Evolutionary conservation across 2,888 invertebrate genomes (phyloP), one percentile per base, ranked within the genome.

Genomic region (Tiliacea citrago): DNA sequence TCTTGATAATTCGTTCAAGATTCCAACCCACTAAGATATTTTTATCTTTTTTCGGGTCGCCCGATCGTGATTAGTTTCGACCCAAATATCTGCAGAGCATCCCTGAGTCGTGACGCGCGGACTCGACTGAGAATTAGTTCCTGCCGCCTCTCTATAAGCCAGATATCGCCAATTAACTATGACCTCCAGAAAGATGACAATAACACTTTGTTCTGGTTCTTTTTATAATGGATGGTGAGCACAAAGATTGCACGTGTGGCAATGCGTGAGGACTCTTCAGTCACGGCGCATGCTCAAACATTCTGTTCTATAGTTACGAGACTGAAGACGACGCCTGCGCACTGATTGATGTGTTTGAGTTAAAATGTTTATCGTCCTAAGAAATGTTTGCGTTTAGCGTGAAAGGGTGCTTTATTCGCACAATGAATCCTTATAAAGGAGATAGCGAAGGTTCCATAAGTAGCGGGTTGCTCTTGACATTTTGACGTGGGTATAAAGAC

Each of bases 41-140:
- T 66, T 57, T 42, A 51, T 57, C 24, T 62, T 63, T 77, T 83
- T 83, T 83, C 9, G 42, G 49, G 60, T 67, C n/a, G 45, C 21
- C 21, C 49, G 57, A 81, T 91, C 92, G 89, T 91, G 91, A 81
- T 92, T 88, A 65, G 47, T 73, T 35, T 61, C 39, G 61, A 68
- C 78, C 71, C 62, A 80, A 83, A 76, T 71, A 75, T 73, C 71
- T 45, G 73, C 73, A 70, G 42, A 63, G 57, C 84, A 79, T 81
- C 84, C 87, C 89, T 89, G 88, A 87, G 82, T 93, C 94, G 94
- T 95, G 95, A 94, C 93, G 90, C 82, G 88, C 82, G 84, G 89
- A 84, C 89, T 89, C 89, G 89, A 85, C 88, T 79, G 88, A 89
- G 93, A 92, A 94, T 94, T 94, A 94, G 93, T 93, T 89, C 90